A percentile compares a stretch with the other conserved stretches of the same genome.
Evolutionary conservation across 2,888 invertebrate genomes (phyloP).

Genomic region (Microplitis deprimator): DNA sequence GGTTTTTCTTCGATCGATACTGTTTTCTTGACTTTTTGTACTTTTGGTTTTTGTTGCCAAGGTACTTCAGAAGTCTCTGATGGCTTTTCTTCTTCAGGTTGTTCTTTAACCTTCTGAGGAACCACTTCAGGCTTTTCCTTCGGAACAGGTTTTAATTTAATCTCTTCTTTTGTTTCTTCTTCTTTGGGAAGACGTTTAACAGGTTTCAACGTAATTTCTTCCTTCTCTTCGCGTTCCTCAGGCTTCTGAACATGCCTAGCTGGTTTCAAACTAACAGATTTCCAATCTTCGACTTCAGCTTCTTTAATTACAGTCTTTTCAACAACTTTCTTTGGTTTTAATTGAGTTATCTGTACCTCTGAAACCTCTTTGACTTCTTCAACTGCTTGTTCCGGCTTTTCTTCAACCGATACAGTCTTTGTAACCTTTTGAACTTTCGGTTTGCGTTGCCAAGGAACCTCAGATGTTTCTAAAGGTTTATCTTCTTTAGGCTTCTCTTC

Average conservation of each 20-base stretch:
- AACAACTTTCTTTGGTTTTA: not conserved
- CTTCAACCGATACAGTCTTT: constrained; percentile 15
- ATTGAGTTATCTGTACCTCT: not conserved
- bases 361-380: constrained; percentile 52
- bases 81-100: constrained; percentile 67
- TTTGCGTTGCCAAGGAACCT: constrained; percentile 56
- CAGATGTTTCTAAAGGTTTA: constrained; percentile 51
- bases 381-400: constrained; percentile 45
- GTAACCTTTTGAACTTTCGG: constrained; percentile 30
- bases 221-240: constrained; percentile 63
- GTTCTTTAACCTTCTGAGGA: constrained; percentile 46
- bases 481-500: constrained; percentile 53
- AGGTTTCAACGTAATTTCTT: constrained; percentile 60
- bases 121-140: constrained; percentile 24
- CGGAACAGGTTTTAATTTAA: constrained; percentile 42
- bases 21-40: constrained; percentile 45
- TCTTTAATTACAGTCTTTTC: constrained; percentile 36
- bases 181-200: constrained; percentile 57
- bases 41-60: constrained; percentile 56
- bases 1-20: constrained; percentile 56
- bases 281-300: constrained; percentile 54
- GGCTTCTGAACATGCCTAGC: constrained; percentile 57
- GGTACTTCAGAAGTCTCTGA: constrained; percentile 65
- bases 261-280: constrained; percentile 53
- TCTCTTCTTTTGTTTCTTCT: constrained; percentile 45